Base-by-base conservation (phyloP, 1,140 invertebrate genomes). In the Hycleus phaleratus region DNA sequence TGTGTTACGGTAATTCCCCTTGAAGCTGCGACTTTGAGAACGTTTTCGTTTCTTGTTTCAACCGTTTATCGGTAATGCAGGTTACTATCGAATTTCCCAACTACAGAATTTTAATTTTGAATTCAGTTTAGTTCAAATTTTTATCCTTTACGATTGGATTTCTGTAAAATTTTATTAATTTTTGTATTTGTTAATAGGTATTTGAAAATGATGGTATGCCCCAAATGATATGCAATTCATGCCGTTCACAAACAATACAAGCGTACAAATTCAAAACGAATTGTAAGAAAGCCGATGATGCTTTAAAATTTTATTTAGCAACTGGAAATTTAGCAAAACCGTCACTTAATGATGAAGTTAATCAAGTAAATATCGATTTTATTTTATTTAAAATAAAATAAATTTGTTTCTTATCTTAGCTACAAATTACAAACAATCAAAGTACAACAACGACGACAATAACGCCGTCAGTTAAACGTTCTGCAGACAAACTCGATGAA, bases 161-260 rank as follows among this genome's bases (percentile, higher is more conserved):
- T 26, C 26, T 24, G 3, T 45, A 8, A n/a, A 9, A 32, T 18
- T 4, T 32, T 26, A 32, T 32, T 32, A 8, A 32, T 39, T 24
- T 50, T 39, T 9, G 12, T 40, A 18, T 48, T 45, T n/a, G 38
- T 69, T 74, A 18, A 49, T 68, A 88, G 86, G 83, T 86, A 0
- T 85, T 83, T 61, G 76, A 80, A 60, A 83, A 82, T 9, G 87
- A 89, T 71, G 84, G 83, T 54, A 85, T 88, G 84, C 86, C 86
- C 1, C 74, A 80, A 51, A 81, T 79, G 65, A 86, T 89, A 40
- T 89, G 87, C 62, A 74, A 74, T 10, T 77, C 77, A 44, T 89
- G 87, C 59, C 81, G 81, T 3, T 78, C 80, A 63, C 83, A 85
- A 46, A 79, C 87, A 62, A 81, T 83, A 55, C 73, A 83, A 60